phyloP scores from a whole-genome alignment of 2,797 vertebrate species.

The Brachyrhaphis roseni region DNA sequence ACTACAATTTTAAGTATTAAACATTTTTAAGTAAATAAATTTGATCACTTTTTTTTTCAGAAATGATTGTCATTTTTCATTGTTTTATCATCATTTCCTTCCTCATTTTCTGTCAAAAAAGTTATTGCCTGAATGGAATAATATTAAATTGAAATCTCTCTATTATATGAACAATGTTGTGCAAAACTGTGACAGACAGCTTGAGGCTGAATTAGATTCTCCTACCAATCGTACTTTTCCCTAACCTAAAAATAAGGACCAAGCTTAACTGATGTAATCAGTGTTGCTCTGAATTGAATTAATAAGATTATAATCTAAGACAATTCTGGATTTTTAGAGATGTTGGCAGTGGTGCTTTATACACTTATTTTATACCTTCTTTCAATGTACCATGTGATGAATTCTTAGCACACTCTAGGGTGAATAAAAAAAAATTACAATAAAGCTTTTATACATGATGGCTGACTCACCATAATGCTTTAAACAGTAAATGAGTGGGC shows the following conservation, averaged over 20 bases:
- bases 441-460: neutral
- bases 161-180: neutral
- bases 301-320: neutral
- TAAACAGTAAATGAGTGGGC: slow-evolving; percentile 4
- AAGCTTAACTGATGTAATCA: neutral
- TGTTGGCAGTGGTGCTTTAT: neutral
- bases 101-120: neutral
- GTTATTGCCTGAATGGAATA: neutral
- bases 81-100: neutral
- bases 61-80: neutral
- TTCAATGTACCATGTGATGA: neutral
- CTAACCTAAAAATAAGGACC: neutral
- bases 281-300: neutral
- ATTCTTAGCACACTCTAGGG: neutral
- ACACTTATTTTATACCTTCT: neutral
- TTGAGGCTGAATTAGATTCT: neutral
- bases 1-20: neutral
- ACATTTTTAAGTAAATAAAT: neutral
- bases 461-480: neutral
- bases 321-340: neutral
- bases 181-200: neutral
- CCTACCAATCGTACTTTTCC: neutral
- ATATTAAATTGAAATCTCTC: neutral
- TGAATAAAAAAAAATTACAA: neutral
- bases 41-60: neutral